phyloP scores from a whole-genome alignment of 2,113 vertebrate species.

The Perca schrenkii region DNA sequence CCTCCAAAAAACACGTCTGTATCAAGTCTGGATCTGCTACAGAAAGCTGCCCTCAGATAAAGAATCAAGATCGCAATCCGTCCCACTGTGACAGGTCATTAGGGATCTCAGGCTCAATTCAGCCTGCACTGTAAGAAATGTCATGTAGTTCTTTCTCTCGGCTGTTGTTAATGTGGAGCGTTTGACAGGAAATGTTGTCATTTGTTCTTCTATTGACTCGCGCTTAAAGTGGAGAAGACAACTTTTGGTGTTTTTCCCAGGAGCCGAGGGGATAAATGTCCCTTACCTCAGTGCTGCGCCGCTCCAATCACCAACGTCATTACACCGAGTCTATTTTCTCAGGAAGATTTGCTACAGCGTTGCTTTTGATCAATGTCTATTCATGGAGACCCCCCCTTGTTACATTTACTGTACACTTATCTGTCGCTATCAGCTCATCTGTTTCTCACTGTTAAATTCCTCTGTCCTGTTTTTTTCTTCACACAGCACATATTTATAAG shows the following conservation, averaged over 20 bases:
- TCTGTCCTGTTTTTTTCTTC: constrained; percentile 13
- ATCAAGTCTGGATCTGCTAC: constrained; percentile 6
- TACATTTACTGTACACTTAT: constrained; percentile 17
- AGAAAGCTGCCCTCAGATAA: constrained; percentile 21
- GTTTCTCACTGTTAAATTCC: constrained; percentile 33
- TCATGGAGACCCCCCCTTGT: background rate
- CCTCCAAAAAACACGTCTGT: constrained; percentile 79
- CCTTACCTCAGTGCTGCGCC: constrained; percentile 21
- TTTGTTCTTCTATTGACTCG: constrained; percentile 51
- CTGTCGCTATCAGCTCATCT: constrained; percentile 58
- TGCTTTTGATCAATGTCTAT: constrained; percentile 46
- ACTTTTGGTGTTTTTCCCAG: constrained; percentile 34
- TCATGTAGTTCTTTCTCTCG: background rate
- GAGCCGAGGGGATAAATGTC: constrained; percentile 52
- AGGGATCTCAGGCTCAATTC: constrained; percentile 7
- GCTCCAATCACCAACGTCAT: constrained; percentile 66
- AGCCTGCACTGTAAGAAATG: constrained; percentile 6
- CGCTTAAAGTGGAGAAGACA: constrained; percentile 28
- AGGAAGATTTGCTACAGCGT: constrained; percentile 19
- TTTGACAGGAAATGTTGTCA: constrained; percentile 27
- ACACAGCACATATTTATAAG: constrained; percentile 63
- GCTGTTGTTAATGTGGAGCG: background rate
- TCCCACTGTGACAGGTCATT: background rate
- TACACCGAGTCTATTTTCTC: constrained; percentile 56
- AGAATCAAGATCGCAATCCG: constrained; percentile 1